Evolutionary conservation across 2,797 vertebrate species (phyloP), one percentile per base, ranked within the genome.

Genomic region (Tolypeutes matacus): DNA sequence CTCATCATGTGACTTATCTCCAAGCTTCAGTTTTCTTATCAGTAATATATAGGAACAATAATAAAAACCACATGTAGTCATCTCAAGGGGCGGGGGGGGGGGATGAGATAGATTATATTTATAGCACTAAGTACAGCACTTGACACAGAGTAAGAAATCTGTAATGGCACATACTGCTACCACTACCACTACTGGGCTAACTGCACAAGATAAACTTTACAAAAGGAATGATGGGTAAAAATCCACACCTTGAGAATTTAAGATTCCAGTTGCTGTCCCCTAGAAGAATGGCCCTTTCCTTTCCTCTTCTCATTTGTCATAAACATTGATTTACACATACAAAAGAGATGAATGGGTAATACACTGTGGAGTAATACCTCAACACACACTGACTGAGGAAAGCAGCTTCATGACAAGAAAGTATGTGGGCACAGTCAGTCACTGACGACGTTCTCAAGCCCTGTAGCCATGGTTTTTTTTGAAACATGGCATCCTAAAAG

Each of bases 11-110:
- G 31, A 58, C 18, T 60, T 69, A 91, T 39, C 23, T 75, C 12
- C 10, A 4, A 56, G 23, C 53, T 64, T 90, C 51, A 9, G 34
- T 85, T 94, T 93, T 77, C 76, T 84, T 46, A 42, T 77, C 29
- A 88, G 31, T 93, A 95, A 95, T 85, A 58, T 56, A 56, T 21
- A 56, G 36, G 14, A 21, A 84, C 60, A 77, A 75, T 75, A 51
- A 78, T 51, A 60, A 86, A 86, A 96, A 91, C 20, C 1, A 69
- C 36, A n/a, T 1, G 3, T n/a, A 80, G 36, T 65, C 72, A 83
- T 15, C 58, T 72, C 76, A 84, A 53, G 29, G 5, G 31, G 65
- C 29, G 56, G 62, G 29, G 31, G 65, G 34, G 56, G 62, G 29
- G 86, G 86, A 86, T 10, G 11, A 93, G 27, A 34, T 7, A 56